Conservation (phyloP, 2,797 vertebrate genomes). For the Antrozous pallidus region DNA sequence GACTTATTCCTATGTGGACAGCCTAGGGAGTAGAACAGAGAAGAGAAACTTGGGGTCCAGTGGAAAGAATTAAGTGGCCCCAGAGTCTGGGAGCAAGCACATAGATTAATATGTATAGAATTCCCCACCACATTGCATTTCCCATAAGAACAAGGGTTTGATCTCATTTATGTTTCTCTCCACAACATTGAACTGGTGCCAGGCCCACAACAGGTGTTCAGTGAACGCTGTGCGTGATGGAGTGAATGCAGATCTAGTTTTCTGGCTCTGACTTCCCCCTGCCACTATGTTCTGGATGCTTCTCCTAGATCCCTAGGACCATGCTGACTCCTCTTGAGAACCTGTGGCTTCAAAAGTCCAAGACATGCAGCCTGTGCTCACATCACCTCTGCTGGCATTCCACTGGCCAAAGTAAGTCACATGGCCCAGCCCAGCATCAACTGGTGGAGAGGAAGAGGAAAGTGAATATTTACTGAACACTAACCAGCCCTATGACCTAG, state of each 20-base stretch:
- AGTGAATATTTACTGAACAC: neutral
- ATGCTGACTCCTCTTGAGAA: neutral
- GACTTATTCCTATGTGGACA: neutral
- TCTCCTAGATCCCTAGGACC: neutral
- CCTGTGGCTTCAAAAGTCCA: neutral
- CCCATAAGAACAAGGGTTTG: neutral
- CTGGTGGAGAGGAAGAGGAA: fast-evolving
- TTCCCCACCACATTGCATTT: neutral
- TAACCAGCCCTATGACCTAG: neutral
- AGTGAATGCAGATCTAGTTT: neutral
- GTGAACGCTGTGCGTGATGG: neutral
- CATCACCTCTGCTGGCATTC: neutral
- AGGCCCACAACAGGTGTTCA: neutral
- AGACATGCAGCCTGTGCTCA: neutral
- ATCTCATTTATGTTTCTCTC: neutral
- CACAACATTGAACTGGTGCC: neutral
- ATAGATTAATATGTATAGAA: neutral
- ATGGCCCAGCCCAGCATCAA: neutral
- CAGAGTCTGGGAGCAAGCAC: neutral
- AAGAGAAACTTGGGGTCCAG: neutral
- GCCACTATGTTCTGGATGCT: neutral
- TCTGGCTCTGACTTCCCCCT: neutral
- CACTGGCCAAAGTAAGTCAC: neutral
- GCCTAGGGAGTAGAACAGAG: neutral
- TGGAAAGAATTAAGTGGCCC: neutral